Evolutionary conservation across 2,888 invertebrate genomes (phyloP).

Genomic region (Branchellion lobata): DNA sequence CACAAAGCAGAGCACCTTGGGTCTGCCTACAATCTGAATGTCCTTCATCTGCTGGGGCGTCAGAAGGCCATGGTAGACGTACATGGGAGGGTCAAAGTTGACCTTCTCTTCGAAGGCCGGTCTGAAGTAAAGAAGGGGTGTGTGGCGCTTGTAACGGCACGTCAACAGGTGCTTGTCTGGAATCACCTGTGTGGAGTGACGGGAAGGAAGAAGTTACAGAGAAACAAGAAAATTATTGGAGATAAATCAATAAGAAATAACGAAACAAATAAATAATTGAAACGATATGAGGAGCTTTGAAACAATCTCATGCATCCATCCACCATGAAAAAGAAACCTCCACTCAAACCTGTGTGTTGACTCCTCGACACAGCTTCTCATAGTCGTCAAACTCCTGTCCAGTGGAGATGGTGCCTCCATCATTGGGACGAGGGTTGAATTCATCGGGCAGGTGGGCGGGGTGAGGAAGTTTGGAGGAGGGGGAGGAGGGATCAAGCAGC

Average conservation of each 20-base stretch:
- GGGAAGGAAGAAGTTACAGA: neutral
- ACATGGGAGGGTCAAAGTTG: slow-evolving; percentile 76
- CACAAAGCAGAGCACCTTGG: slow-evolving; percentile 68
- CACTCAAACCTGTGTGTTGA: slow-evolving; percentile 50
- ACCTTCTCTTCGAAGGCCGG: slow-evolving; percentile 77
- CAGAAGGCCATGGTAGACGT: slow-evolving; percentile 83
- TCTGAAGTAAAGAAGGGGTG: slow-evolving; percentile 55
- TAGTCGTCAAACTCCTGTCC: slow-evolving; percentile 64
- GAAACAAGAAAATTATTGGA: no score
- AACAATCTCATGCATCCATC: neutral
- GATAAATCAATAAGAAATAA: neutral
- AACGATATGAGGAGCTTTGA: no score
- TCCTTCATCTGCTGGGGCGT: slow-evolving; percentile 81
- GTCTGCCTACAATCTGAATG: slow-evolving; percentile 80
- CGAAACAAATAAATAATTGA: neutral
- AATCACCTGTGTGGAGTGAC: slow-evolving; percentile 52
- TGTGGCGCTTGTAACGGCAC: slow-evolving; percentile 57
- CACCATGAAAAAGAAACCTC: neutral
- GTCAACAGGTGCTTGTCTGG: slow-evolving; percentile 55
- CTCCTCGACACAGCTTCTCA: slow-evolving; percentile 67
- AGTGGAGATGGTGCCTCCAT: slow-evolving; percentile 53
- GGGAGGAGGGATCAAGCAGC: slow-evolving; percentile 65
- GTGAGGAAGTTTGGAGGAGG: slow-evolving; percentile 52
- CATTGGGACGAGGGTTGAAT: slow-evolving; percentile 5
- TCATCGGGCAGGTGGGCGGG: slow-evolving; percentile 8